Percentiles rank a stretch among this genome's conserved stretches.
Conservation (phyloP, 2,888 invertebrate species). For the Phragmatobia fuliginosa region DNA sequence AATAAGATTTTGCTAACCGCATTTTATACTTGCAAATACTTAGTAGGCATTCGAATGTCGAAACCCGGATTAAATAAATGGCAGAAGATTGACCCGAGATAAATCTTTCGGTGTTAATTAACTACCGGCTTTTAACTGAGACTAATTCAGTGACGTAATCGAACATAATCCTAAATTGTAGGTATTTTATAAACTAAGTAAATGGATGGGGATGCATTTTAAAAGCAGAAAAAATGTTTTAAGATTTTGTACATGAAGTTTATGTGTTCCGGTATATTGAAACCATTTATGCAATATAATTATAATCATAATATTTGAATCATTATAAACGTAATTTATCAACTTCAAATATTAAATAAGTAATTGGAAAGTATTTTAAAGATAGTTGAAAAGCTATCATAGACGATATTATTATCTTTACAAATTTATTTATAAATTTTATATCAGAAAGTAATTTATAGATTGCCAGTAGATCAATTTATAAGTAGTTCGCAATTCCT, state of each 20-base stretch:
- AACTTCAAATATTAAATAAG: too few species aligned
- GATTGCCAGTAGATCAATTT: not conserved
- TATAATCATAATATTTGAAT: too few species aligned
- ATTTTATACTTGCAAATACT: constrained; percentile 48
- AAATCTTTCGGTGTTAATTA: constrained; percentile 57
- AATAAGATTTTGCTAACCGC: constrained; percentile 38
- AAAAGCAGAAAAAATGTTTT: not conserved
- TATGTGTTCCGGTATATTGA: not conserved
- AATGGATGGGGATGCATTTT: not conserved
- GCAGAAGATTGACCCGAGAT: constrained; percentile 53
- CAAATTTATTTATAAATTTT: not conserved
- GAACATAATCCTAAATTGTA: constrained; percentile 29
- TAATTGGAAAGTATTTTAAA: too few species aligned
- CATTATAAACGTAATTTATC: too few species aligned
- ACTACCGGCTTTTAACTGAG: constrained; percentile 41
- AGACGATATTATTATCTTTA: not conserved
- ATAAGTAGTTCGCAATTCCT: constrained; percentile 4
- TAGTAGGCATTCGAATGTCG: constrained; percentile 40
- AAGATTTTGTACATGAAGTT: not conserved
- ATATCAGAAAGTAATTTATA: not conserved
- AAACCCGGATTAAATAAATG: constrained; percentile 51
- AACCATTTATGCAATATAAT: too few species aligned
- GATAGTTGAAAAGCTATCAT: too few species aligned
- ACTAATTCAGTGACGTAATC: constrained; percentile 38
- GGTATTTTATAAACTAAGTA: not conserved